These are phyloP conservation scores for Musca vetustissima DNA, from an alignment of 1,140 invertebrate genomes.

Conservation along the genomic window DNA sequence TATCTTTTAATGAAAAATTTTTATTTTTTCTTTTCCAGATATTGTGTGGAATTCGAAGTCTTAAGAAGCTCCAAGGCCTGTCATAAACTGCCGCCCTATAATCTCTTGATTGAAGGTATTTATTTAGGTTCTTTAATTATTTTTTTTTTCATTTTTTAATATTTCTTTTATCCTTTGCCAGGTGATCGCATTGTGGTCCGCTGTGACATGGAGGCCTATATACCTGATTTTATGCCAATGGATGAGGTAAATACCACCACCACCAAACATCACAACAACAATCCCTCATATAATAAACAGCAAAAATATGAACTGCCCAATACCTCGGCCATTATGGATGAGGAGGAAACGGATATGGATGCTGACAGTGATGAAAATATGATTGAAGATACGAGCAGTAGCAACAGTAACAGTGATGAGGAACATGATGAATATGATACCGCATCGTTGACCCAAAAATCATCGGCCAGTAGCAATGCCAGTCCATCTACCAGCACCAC, in stretches of 20 bases:
- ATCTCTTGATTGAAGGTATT: constrained; percentile 72
- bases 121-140: too few species aligned
- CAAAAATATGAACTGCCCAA: constrained; percentile 25
- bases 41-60: constrained; percentile 81
- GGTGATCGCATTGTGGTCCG: constrained; percentile 73
- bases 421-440: constrained; percentile 31
- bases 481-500: not conserved
- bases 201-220: constrained; percentile 71
- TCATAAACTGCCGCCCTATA: constrained; percentile 70
- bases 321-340: constrained; percentile 28
- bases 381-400: constrained; percentile 27
- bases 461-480: constrained; percentile 25
- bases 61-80: constrained; percentile 79
- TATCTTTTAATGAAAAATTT: too few species aligned
- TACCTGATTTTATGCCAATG: not conserved
- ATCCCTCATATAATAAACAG: not conserved
- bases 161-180: constrained; percentile 50
- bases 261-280: constrained; percentile 7
- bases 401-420: constrained; percentile 29
- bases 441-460: constrained; percentile 28
- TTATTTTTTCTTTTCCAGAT: constrained; percentile 64
- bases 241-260: not conserved
- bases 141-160: not conserved
- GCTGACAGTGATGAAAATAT: constrained; percentile 38
- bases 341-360: constrained; percentile 9